Percentiles rank a stretch among this genome's conserved stretches.
phyloP scores from a whole-genome alignment of 2,113 vertebrate species.

The Pelecanus crispus region DNA sequence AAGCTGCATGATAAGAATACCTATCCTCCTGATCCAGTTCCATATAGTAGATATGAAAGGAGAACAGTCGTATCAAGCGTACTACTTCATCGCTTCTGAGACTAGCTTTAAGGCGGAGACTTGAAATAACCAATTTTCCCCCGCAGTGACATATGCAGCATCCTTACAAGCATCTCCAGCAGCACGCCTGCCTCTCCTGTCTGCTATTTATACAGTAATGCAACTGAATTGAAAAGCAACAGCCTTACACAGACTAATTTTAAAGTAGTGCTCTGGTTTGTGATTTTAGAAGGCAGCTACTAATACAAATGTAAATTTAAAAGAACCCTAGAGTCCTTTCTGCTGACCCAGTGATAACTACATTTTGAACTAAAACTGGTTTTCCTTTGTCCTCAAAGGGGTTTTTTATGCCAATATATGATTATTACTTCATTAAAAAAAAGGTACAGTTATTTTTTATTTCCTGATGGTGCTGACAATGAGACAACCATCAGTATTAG shows the following conservation, averaged over 20 bases:
- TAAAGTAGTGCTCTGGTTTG: background rate
- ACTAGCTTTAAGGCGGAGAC: background rate
- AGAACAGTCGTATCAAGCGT: background rate
- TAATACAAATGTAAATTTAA: background rate
- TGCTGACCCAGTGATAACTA: background rate
- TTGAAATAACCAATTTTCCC: constrained; percentile 31
- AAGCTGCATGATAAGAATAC: constrained; percentile 19
- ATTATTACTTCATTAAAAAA: background rate
- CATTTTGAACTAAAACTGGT: background rate
- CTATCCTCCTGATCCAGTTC: background rate
- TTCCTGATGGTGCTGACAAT: background rate
- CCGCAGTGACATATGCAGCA: constrained; percentile 1
- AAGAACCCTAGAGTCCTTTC: background rate
- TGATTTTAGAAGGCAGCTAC: background rate
- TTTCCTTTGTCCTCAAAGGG: background rate
- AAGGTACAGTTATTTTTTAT: background rate
- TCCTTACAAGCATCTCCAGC: constrained; percentile 9
- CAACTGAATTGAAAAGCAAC: background rate
- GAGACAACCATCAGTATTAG: background rate
- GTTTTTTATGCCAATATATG: background rate
- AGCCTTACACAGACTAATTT: constrained; percentile 4
- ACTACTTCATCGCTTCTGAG: background rate
- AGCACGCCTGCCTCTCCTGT: background rate
- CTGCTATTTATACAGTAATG: constrained; percentile 16
- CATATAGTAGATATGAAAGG: background rate